These are phyloP conservation scores for Adrianichthys oophorus DNA, from an alignment of 2,797 vertebrate species.

Conservation along the genomic window DNA sequence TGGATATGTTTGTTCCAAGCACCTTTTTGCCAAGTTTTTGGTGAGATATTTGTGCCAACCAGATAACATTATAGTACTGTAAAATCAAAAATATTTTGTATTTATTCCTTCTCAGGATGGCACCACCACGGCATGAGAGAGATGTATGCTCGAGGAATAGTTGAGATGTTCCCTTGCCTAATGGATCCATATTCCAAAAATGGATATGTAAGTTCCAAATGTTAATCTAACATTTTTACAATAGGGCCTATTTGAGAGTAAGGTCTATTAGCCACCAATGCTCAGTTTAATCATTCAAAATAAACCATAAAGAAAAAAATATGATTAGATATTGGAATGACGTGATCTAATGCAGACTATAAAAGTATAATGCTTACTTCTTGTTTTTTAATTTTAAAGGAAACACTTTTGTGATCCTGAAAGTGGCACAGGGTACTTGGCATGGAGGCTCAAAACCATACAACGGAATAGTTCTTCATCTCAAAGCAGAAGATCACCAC, in stretches of 20 bases:
- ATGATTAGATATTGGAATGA: too few relatives aligned
- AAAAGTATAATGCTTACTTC: too few relatives aligned
- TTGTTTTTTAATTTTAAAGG: slow-evolving; percentile 2
- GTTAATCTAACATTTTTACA: too few relatives aligned
- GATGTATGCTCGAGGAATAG: slow-evolving; percentile 7
- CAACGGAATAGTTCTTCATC: slow-evolving; percentile 6
- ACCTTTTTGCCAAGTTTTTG: not conserved
- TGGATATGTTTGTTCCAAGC: not conserved
- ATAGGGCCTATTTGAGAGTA: too few relatives aligned
- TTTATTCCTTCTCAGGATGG: slow-evolving; percentile 1
- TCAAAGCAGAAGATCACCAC: not conserved
- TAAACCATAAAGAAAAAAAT: too few relatives aligned
- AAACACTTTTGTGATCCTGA: slow-evolving; percentile 30
- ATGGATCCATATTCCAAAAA: slow-evolving; percentile 19
- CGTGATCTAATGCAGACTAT: too few relatives aligned
- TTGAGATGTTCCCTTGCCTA: slow-evolving; percentile 11
- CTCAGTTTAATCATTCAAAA: too few relatives aligned
- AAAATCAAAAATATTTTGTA: not conserved
- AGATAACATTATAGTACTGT: not conserved
- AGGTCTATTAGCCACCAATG: too few relatives aligned
- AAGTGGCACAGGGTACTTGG: slow-evolving; percentile 17
- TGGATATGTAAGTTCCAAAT: slow-evolving; percentile 11
- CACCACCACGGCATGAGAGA: slow-evolving; percentile 9
- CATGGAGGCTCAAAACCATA: slow-evolving; percentile 18
- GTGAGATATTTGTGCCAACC: not conserved